Evolutionary conservation across 2,888 invertebrate genomes (phyloP).

Genomic region (Diaprepes abbreviatus): DNA sequence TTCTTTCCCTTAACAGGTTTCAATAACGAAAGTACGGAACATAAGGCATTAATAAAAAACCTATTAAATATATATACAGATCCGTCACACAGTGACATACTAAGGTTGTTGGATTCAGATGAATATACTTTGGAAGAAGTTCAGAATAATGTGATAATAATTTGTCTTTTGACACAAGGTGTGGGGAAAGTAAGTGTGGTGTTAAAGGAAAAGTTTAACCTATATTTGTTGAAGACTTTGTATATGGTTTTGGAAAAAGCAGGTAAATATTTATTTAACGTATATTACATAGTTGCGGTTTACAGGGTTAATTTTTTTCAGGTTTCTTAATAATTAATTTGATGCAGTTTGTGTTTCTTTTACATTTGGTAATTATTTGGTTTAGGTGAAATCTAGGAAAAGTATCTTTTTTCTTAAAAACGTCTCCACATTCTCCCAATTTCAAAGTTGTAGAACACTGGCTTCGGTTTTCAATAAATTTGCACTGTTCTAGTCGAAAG

Average conservation of each 20-base stretch:
- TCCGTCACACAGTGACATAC: constrained; percentile 34
- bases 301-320: too few species aligned
- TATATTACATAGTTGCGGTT: too few species aligned
- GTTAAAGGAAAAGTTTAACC: constrained; percentile 71
- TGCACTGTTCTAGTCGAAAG: too few species aligned
- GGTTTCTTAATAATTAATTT: too few species aligned
- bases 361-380: too few species aligned
- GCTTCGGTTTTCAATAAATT: too few species aligned
- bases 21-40: constrained; percentile 19
- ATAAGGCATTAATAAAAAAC: constrained; percentile 50
- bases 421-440: too few species aligned
- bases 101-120: constrained; percentile 45
- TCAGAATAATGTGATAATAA: constrained; percentile 76
- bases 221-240: constrained; percentile 75
- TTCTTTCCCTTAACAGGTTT: too few species aligned
- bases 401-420: too few species aligned
- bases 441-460: too few species aligned
- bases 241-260: constrained; percentile 80
- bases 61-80: constrained; percentile 67
- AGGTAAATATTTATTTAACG: constrained; percentile 72
- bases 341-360: too few species aligned
- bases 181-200: constrained; percentile 75
- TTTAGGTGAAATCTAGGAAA: too few species aligned
- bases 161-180: constrained; percentile 80
- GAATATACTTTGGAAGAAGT: constrained; percentile 61